Percentiles rank a stretch among this genome's conserved stretches.
Conservation (phyloP, 2,888 invertebrate species). For the Chloroclysta siterata region DNA sequence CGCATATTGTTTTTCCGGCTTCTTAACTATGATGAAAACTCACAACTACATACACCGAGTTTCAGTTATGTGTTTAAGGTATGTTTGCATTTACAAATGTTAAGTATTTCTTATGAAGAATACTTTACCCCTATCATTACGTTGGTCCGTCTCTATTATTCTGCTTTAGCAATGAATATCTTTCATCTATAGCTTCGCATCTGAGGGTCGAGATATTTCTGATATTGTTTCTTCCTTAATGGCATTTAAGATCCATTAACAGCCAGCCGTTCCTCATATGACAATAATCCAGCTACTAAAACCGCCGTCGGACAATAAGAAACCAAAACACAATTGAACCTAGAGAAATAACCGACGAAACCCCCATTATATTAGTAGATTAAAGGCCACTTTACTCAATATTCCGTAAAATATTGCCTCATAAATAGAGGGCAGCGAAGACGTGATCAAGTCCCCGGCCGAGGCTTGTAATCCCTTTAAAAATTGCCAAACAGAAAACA, state of each 20-base stretch:
- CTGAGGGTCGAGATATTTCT: conserved; percentile 17
- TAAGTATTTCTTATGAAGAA: not conserved
- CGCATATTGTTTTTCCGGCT: conserved; percentile 15
- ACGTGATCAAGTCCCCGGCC: conserved; percentile 75
- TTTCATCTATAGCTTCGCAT: conserved; percentile 14
- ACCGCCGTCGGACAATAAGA: conserved; percentile 66
- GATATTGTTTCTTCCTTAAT: conserved; percentile 29
- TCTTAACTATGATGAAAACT: conserved; percentile 7
- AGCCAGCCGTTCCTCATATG: conserved; percentile 30
- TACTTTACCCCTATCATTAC: not conserved
- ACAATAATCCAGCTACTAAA: conserved; percentile 64
- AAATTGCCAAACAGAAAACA: conserved; percentile 83
- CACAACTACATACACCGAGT: not conserved
- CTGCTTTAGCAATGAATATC: not conserved
- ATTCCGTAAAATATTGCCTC: conserved; percentile 83
- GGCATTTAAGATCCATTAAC: conserved; percentile 33
- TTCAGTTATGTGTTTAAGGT: not conserved
- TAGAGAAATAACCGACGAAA: conserved; percentile 60
- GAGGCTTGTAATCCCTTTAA: conserved; percentile 78
- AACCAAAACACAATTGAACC: conserved; percentile 72
- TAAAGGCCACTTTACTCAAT: conserved; percentile 84
- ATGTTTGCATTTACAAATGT: not conserved
- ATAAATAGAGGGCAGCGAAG: conserved; percentile 79
- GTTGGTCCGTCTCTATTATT: not conserved
- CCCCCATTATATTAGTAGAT: conserved; percentile 82